phyloP scores from a whole-genome alignment of 2,888 invertebrate genomes.

The Seira ritae region DNA sequence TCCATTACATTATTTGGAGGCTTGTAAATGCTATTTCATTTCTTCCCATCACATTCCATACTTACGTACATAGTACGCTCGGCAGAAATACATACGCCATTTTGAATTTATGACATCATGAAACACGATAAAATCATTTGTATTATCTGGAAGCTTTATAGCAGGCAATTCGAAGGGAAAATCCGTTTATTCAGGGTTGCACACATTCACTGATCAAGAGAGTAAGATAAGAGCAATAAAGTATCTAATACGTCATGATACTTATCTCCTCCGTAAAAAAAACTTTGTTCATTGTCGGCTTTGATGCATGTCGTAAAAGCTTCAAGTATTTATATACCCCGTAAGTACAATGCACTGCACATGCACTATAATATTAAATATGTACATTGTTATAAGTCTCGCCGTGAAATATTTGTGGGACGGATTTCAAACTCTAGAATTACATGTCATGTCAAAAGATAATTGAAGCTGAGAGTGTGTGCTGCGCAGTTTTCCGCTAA shows the following conservation, averaged over 20 bases:
- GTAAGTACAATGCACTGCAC: too few species aligned
- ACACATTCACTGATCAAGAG: not conserved
- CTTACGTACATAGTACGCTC: not conserved
- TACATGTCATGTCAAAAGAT: too few species aligned
- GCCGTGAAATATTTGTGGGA: too few species aligned
- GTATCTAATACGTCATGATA: not conserved
- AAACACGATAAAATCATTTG: not conserved
- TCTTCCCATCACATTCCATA: not conserved
- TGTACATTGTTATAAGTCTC: too few species aligned
- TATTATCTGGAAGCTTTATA: not conserved
- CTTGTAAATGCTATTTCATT: not conserved
- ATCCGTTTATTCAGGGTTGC: not conserved
- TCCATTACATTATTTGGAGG: too few species aligned
- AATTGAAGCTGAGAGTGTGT: too few species aligned
- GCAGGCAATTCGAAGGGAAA: not conserved
- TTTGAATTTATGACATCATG: not conserved
- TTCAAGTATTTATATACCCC: too few species aligned
- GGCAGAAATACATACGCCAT: too few species aligned
- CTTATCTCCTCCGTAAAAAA: not conserved
- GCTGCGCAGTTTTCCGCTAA: too few species aligned
- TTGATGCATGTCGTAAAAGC: not conserved
- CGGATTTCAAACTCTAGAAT: too few species aligned
- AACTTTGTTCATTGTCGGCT: not conserved
- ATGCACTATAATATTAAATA: too few species aligned
- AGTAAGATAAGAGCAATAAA: not conserved